These are phyloP conservation scores for Atherinosoma microstoma DNA, from an alignment of 2,797 vertebrate genomes.

Conservation along the genomic window DNA sequence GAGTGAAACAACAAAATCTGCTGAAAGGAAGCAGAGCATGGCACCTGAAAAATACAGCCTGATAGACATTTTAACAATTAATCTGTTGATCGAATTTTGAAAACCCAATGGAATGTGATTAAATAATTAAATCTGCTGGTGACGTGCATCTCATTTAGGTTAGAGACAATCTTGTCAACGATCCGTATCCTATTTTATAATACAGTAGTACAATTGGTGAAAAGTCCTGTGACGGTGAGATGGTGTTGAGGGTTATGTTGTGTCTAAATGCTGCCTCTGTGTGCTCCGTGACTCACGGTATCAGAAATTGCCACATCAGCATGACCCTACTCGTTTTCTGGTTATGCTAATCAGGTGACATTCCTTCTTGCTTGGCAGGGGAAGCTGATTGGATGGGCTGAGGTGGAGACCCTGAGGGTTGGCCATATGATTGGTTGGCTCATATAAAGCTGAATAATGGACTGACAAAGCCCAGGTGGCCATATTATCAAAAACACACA, in stretches of 20 bases:
- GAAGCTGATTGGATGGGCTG: conserved; percentile 75
- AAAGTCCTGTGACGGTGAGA: conserved; percentile 35
- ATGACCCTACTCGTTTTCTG: conserved; percentile 51
- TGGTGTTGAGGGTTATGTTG: conserved; percentile 14
- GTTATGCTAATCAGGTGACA: conserved; percentile 72
- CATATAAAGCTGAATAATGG: conserved; percentile 72
- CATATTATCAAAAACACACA: conserved; percentile 42
- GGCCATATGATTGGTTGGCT: conserved; percentile 73
- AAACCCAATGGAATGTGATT: conserved; percentile 38
- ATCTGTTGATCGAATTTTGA: conserved; percentile 64
- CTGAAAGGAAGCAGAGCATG: conserved; percentile 48
- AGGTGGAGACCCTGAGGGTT: conserved; percentile 71
- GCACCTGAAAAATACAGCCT: conserved; percentile 36
- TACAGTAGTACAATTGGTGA: conserved; percentile 22
- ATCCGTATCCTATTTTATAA: conserved; percentile 20
- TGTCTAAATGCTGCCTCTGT: conserved; percentile 26
- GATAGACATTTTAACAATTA: conserved; percentile 68
- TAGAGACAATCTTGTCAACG: conserved; percentile 28
- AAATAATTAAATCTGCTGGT: conserved; percentile 62
- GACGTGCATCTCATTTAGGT: conserved; percentile 32
- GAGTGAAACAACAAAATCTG: conserved; percentile 52
- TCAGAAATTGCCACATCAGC: conserved; percentile 58
- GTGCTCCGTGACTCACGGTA: conserved; percentile 17
- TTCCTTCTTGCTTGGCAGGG: conserved; percentile 69
- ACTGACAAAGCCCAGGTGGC: conserved; percentile 63